Percentiles rank a stretch among this genome's conserved stretches.
Conservation (phyloP, 1,140 invertebrate genomes). For the Cephus cinctus region DNA sequence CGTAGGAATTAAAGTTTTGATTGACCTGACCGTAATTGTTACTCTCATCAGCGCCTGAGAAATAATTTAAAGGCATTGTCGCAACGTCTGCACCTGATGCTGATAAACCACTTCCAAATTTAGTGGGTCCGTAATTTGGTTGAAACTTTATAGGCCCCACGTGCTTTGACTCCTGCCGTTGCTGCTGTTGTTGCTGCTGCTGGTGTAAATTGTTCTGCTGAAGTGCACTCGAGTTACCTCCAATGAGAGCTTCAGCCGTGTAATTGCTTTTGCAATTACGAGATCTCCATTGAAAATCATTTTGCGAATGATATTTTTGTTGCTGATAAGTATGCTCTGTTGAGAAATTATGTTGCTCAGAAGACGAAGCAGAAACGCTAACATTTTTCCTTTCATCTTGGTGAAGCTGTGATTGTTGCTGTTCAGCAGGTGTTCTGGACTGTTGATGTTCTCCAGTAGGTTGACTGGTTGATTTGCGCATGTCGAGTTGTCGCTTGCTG, state of each 20-base stretch:
- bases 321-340: no score
- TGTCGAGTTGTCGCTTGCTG: constrained; percentile 50
- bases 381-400: no score
- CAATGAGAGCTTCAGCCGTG: constrained; percentile 62
- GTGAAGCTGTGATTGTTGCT: no score
- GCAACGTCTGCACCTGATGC: constrained; percentile 39
- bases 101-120: constrained; percentile 39
- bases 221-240: constrained; percentile 44
- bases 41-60: constrained; percentile 44
- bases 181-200: no score
- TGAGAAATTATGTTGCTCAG: no score
- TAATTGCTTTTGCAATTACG: constrained; percentile 60
- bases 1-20: constrained; percentile 53
- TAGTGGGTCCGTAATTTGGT: constrained; percentile 48
- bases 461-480: no score
- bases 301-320: constrained; percentile 48
- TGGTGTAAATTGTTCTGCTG: constrained; percentile 48
- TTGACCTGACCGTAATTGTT: constrained; percentile 49
- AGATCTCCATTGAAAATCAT: constrained; percentile 47
- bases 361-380: no score
- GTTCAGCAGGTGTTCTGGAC: no score
- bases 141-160: constrained; percentile 44
- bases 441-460: no score
- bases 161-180: no score
- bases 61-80: constrained; percentile 51